These are phyloP conservation scores for Euthynnus affinis DNA, from an alignment of 2,797 vertebrate species.

Conservation along the genomic window DNA sequence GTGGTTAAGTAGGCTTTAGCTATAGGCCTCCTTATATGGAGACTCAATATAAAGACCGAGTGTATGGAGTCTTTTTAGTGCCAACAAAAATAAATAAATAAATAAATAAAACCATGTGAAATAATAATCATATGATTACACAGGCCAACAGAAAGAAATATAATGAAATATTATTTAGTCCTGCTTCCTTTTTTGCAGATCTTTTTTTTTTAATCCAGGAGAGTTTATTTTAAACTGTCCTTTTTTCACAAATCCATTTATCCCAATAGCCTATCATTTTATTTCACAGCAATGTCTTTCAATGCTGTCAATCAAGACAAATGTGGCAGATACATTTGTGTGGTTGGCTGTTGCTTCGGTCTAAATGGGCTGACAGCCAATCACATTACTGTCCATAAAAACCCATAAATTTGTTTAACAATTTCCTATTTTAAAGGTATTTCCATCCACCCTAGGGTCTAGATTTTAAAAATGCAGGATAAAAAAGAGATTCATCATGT, in stretches of 20 bases:
- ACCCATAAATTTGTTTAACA: neutral
- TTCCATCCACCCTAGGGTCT: neutral
- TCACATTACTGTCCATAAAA: too few species aligned
- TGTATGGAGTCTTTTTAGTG: neutral
- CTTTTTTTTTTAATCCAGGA: neutral
- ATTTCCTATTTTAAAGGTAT: neutral
- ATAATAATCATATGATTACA: neutral
- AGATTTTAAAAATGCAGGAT: too few species aligned
- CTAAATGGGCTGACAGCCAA: neutral
- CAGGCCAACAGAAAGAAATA: fast-evolving
- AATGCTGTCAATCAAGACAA: neutral
- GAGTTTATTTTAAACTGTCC: neutral
- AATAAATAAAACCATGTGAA: neutral
- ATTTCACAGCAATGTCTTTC: neutral
- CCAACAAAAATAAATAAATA: neutral
- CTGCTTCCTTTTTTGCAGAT: neutral
- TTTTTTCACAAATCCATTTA: neutral
- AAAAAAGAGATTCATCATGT: too few species aligned
- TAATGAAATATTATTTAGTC: too few species aligned
- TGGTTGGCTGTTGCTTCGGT: neutral
- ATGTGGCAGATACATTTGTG: too few species aligned
- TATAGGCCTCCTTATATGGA: neutral
- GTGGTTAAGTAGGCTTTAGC: neutral
- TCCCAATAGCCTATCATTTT: neutral
- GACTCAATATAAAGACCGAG: neutral